Evolutionary conservation across 1,140 invertebrate genomes (phyloP).

Genomic region (Telenomus remus): DNA sequence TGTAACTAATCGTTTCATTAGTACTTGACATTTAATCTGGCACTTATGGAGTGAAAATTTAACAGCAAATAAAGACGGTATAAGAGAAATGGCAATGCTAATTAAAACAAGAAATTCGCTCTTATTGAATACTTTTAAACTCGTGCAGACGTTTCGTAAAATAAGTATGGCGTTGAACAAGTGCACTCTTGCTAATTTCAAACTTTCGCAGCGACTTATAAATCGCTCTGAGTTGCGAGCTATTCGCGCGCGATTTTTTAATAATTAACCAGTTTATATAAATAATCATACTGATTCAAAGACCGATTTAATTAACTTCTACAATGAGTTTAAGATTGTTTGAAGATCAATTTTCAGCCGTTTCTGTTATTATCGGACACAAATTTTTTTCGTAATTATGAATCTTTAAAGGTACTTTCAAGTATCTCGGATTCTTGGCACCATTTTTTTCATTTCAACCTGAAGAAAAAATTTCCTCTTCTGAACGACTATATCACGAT

Average conservation of each 20-base stretch:
- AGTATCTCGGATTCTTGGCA: too few relatives aligned
- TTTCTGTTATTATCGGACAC: too few relatives aligned
- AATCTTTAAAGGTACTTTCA: too few relatives aligned
- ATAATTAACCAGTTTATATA: conserved; percentile 49
- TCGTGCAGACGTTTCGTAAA: conserved; percentile 46
- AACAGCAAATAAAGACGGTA: not conserved
- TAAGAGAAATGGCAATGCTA: conserved; percentile 14
- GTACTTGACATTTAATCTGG: not conserved
- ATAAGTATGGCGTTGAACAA: conserved; percentile 44
- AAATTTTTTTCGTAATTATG: too few relatives aligned
- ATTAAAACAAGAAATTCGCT: conserved; percentile 51
- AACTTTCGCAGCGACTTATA: conserved; percentile 44
- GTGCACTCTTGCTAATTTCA: conserved; percentile 32
- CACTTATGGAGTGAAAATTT: not conserved
- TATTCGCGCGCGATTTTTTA: conserved; percentile 36
- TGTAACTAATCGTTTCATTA: not conserved
- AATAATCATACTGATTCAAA: conserved; percentile 28
- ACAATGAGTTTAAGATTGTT: conserved; percentile 21
- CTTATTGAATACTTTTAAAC: conserved; percentile 53
- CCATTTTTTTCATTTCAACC: too few relatives aligned
- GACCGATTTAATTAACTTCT: conserved; percentile 21
- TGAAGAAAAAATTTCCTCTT: not conserved
- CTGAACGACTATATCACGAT: not conserved
- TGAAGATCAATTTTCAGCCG: conserved; percentile 15
- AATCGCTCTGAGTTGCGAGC: conserved; percentile 40